Percentiles rank a stretch among this genome's conserved stretches.
Evolutionary conservation across 2,113 vertebrate species (phyloP).

Genomic region (Piaya cayana): DNA sequence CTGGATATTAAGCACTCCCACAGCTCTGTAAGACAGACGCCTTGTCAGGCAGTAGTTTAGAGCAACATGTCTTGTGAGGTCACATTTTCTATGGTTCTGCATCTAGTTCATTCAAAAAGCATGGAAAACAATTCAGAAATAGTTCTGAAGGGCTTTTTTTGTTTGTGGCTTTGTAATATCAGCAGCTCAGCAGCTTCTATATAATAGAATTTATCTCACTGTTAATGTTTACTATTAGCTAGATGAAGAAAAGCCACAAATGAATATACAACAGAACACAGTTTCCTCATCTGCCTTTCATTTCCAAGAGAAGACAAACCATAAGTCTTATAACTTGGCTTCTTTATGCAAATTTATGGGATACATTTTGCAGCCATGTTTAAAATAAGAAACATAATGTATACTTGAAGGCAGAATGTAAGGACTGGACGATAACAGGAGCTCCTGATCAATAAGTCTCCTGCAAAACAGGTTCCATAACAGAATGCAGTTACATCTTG

Average conservation of each 20-base stretch:
- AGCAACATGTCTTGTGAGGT: background rate
- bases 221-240: background rate
- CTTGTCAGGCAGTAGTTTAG: background rate
- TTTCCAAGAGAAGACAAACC: background rate
- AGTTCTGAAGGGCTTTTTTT: background rate
- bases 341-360: background rate
- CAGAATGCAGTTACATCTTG: background rate
- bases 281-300: background rate
- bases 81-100: background rate
- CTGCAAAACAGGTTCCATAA: background rate
- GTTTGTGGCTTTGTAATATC: background rate
- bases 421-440: background rate
- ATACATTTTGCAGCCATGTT: background rate
- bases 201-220: background rate
- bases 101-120: background rate
- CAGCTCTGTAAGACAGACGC: background rate
- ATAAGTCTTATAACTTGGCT: background rate
- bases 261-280: background rate
- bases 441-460: background rate
- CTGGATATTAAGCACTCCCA: background rate
- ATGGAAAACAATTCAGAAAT: background rate
- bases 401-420: background rate
- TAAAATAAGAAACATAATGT: background rate
- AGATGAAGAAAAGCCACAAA: background rate
- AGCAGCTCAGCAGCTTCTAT: background rate